phyloP scores from a whole-genome alignment of 2,113 vertebrate species.

The Calidris pygmaea region DNA sequence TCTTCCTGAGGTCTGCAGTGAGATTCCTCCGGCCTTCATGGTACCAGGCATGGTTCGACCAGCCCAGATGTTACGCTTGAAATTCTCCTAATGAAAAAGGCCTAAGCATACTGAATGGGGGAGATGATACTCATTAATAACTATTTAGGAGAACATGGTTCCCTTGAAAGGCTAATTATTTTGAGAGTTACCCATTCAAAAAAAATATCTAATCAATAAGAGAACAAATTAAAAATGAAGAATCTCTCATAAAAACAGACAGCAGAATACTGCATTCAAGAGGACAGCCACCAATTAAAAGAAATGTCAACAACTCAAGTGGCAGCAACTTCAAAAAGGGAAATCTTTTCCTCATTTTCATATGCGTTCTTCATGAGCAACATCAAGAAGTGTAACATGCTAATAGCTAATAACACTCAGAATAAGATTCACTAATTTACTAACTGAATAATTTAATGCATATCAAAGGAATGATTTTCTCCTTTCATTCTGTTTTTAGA shows the following conservation, averaged over 20 bases:
- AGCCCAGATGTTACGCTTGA: not conserved
- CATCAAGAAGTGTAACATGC: constrained; percentile 48
- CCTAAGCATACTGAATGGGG: not conserved
- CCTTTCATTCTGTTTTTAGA: constrained; percentile 25
- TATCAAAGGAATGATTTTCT: constrained; percentile 58
- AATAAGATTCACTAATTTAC: constrained; percentile 48
- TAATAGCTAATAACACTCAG: constrained; percentile 50
- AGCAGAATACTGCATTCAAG: constrained; percentile 2
- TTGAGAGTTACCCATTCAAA: constrained; percentile 5
- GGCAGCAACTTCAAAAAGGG: constrained; percentile 48
- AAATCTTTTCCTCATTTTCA: constrained; percentile 11
- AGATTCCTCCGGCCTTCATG: not conserved
- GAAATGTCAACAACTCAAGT: constrained; percentile 48
- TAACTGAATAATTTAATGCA: constrained; percentile 47
- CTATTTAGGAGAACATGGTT: not conserved
- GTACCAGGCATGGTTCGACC: not conserved
- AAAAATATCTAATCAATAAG: not conserved
- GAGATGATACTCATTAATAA: not conserved
- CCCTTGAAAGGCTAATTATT: constrained; percentile 21
- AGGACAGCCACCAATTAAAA: constrained; percentile 35
- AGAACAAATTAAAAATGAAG: constrained; percentile 30
- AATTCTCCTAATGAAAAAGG: not conserved
- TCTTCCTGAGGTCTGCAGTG: not conserved
- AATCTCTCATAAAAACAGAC: not conserved
- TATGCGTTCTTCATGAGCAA: constrained; percentile 22